A percentile compares a stretch with the other conserved stretches of the same genome.
These are phyloP conservation scores for Dicrostonyx torquatus DNA, from an alignment of 2,797 vertebrate species.

Conservation along the genomic window DNA sequence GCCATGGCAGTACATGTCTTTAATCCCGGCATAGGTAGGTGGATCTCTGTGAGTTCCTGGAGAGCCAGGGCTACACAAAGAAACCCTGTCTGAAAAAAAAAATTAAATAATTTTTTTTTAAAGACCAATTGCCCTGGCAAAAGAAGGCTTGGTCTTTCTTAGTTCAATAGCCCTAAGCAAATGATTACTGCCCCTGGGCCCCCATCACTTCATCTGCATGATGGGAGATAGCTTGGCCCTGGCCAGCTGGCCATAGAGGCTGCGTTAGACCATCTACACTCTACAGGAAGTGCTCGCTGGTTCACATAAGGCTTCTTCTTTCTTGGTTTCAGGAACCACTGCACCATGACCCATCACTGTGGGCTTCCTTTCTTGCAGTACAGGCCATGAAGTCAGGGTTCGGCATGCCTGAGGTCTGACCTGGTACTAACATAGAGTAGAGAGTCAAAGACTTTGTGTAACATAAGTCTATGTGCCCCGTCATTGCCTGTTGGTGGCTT, in stretches of 20 bases:
- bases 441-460: not conserved
- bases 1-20: not conserved
- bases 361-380: not conserved
- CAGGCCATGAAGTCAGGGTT: not conserved
- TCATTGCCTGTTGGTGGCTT: not conserved
- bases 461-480: not conserved
- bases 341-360: not conserved
- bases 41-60: no score
- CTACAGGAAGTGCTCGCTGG: not conserved
- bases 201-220: not conserved
- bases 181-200: not conserved
- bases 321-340: not conserved
- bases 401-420: conserved; percentile 69
- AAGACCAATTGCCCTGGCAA: not conserved
- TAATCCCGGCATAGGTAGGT: not conserved
- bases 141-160: not conserved
- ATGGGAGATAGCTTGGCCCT: not conserved
- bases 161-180: not conserved
- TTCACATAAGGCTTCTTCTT: not conserved
- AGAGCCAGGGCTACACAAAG: not conserved
- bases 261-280: not conserved
- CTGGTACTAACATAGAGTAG: not conserved
- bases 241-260: not conserved
- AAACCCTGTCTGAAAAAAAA: not conserved
- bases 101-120: not conserved